phyloP scores from a whole-genome alignment of 2,113 vertebrate genomes.

The Xiphias gladius region DNA sequence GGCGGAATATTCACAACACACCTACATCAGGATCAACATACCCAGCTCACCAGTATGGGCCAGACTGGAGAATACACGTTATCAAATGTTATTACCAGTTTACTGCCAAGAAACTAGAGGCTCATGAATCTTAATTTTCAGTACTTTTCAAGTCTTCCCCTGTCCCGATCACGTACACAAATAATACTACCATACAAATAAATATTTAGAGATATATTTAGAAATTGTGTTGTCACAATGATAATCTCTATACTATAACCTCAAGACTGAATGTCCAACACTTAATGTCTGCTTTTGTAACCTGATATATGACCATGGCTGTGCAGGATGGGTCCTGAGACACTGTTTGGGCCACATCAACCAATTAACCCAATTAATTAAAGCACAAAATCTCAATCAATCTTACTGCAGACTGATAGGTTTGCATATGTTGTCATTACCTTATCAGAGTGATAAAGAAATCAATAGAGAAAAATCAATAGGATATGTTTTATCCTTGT shows the following conservation, averaged over 20 bases:
- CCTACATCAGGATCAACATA: too few relatives aligned
- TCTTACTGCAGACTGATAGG: conserved; percentile 29
- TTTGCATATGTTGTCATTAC: conserved; percentile 32
- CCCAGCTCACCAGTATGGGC: too few relatives aligned
- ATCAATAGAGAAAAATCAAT: conserved; percentile 88
- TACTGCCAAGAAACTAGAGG: too few relatives aligned
- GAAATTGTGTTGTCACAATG: background rate
- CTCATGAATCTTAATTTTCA: too few relatives aligned
- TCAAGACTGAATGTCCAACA: background rate
- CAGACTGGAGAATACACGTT: too few relatives aligned
- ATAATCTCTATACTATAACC: too few relatives aligned
- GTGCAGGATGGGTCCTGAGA: background rate
- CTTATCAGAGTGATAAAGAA: conserved; percentile 87
- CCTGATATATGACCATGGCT: background rate
- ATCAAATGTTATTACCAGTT: too few relatives aligned
- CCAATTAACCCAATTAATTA: conserved; percentile 29
- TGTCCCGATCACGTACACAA: too few relatives aligned
- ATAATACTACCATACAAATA: too few relatives aligned
- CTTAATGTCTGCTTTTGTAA: conserved; percentile 1
- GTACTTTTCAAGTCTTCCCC: too few relatives aligned
- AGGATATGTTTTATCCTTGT: conserved; percentile 86
- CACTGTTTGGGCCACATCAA: conserved; percentile 7
- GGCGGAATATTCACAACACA: too few relatives aligned
- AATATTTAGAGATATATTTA: background rate
- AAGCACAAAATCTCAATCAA: conserved; percentile 15